Percentiles rank a stretch among this genome's conserved stretches.
Evolutionary conservation across 2,888 invertebrate species (phyloP).

Genomic region (Andrena hattorfiana): DNA sequence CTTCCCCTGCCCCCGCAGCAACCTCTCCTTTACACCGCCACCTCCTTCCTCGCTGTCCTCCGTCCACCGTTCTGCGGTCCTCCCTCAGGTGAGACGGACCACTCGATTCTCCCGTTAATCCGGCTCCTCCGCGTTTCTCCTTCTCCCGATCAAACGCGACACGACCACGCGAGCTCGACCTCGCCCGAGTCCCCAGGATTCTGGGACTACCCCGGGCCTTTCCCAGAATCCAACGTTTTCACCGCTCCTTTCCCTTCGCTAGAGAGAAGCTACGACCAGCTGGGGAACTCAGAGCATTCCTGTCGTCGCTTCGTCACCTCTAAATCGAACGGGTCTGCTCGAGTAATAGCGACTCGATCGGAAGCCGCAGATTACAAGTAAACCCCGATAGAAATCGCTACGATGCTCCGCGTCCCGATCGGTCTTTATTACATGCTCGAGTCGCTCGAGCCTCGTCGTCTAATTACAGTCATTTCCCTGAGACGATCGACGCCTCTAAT

Average conservation of each 20-base stretch:
- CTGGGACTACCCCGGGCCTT: slow-evolving; percentile 1
- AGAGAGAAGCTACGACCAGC: not conserved
- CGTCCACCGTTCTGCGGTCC: slow-evolving; percentile 68
- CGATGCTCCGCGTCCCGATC: slow-evolving; percentile 20
- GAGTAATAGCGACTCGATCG: slow-evolving; percentile 11
- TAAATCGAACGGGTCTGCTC: not conserved
- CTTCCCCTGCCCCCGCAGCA: slow-evolving; percentile 29
- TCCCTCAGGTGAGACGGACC: slow-evolving; percentile 60
- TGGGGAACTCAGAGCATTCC: no score
- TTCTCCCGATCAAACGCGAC: slow-evolving; percentile 36
- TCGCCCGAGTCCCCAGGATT: slow-evolving; percentile 46
- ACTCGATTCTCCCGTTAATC: slow-evolving; percentile 71
- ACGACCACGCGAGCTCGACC: slow-evolving; percentile 52
- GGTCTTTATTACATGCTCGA: not conserved
- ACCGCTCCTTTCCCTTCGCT: not conserved
- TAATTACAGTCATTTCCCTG: slow-evolving; percentile 39
- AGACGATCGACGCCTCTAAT: slow-evolving; percentile 1
- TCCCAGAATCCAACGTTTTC: not conserved
- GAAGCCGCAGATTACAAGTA: slow-evolving; percentile 28
- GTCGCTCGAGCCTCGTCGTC: not conserved
- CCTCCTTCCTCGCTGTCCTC: slow-evolving; percentile 53
- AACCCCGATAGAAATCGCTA: not conserved
- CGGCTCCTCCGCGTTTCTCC: slow-evolving; percentile 36
- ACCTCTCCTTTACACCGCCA: slow-evolving; percentile 39
- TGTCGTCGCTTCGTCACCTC: no score